These are phyloP conservation scores for Alca torda DNA, from an alignment of 2,797 vertebrate genomes.

Conservation along the genomic window DNA sequence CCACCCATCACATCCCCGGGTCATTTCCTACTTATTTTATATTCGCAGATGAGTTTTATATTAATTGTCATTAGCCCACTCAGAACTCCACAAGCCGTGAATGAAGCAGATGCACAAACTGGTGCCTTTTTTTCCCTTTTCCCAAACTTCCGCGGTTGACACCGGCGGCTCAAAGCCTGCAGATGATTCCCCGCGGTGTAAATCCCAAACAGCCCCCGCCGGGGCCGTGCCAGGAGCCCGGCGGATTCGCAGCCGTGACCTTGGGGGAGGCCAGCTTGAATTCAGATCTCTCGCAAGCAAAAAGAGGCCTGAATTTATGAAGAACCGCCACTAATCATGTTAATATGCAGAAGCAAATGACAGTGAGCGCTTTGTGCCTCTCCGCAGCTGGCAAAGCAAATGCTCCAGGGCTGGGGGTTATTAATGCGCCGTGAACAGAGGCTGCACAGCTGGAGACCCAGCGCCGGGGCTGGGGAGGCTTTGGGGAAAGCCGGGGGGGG, in stretches of 20 bases:
- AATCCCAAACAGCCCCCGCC: background rate
- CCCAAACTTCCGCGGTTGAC: background rate
- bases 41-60: background rate
- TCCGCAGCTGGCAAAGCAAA: background rate
- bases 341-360: background rate
- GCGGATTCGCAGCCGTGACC: background rate
- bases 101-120: background rate
- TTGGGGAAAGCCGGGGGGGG: fast-evolving
- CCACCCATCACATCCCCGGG: background rate
- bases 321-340: background rate
- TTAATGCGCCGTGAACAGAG: background rate
- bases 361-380: background rate
- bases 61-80: background rate
- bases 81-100: background rate
- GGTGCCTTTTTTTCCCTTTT: no score
- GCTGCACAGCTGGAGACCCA: background rate
- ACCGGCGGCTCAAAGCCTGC: background rate
- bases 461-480: background rate
- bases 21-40: background rate
- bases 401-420: background rate
- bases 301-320: background rate
- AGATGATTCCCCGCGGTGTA: fast-evolving
- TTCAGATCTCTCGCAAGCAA: background rate
- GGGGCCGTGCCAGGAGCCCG: fast-evolving
- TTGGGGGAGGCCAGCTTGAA: background rate